phyloP scores from a whole-genome alignment of 2,888 invertebrate species.

The Proisotoma minuta region DNA sequence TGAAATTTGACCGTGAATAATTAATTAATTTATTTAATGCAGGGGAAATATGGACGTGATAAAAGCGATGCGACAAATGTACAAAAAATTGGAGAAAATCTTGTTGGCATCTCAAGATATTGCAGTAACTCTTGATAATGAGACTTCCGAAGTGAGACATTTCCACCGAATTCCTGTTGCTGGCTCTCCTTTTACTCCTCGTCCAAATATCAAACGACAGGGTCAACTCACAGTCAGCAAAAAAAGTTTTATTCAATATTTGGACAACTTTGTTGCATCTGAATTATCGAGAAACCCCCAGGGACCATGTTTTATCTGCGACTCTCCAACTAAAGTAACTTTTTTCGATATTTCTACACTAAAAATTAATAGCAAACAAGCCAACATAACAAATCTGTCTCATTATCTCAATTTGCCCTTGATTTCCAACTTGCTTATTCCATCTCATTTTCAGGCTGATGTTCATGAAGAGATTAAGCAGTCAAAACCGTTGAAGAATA shows the following conservation, averaged over 20 bases:
- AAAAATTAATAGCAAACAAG: too few relatives aligned
- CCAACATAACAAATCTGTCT: too few relatives aligned
- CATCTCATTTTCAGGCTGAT: not conserved
- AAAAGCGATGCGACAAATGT: constrained; percentile 24
- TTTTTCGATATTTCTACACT: not conserved
- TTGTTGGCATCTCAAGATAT: not conserved
- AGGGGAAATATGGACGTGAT: constrained; percentile 7
- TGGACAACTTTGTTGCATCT: not conserved
- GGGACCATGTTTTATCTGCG: not conserved
- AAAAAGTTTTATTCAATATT: not conserved
- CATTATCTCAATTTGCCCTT: too few relatives aligned
- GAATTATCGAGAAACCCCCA: not conserved
- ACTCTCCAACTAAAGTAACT: not conserved
- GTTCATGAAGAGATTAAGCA: not conserved
- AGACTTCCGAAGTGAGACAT: constrained; percentile 1
- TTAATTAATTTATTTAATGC: too few relatives aligned
- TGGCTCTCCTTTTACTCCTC: not conserved
- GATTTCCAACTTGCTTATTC: not conserved
- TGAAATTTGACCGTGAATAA: too few relatives aligned
- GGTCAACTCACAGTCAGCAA: not conserved
- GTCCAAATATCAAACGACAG: not conserved
- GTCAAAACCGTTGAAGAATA: constrained; percentile 29
- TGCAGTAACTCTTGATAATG: not conserved
- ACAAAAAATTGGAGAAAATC: constrained; percentile 27
- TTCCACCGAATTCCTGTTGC: not conserved